These are phyloP conservation scores for Xestia c-nigrum DNA, from an alignment of 2,888 invertebrate genomes.

Conservation along the genomic window DNA sequence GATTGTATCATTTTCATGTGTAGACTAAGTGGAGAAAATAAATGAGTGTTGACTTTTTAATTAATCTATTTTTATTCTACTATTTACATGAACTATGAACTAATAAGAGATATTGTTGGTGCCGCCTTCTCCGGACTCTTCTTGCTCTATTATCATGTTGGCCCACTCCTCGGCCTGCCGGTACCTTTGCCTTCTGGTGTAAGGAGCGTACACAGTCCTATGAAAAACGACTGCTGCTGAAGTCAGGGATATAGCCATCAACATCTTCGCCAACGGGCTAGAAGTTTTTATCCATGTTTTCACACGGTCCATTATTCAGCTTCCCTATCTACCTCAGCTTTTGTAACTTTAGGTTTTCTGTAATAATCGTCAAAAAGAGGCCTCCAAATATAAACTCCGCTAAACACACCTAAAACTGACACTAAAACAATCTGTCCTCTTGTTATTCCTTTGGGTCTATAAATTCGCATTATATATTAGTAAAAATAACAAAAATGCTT, in stretches of 20 bases:
- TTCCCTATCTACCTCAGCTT: conserved; percentile 54
- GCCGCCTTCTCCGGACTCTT: conserved; percentile 74
- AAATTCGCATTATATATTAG: conserved; percentile 82
- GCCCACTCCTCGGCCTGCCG: conserved; percentile 83
- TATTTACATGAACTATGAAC: conserved; percentile 46
- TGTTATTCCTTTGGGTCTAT: conserved; percentile 82
- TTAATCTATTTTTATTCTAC: conserved; percentile 43
- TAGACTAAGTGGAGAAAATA: neutral
- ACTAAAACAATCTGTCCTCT: conserved; percentile 83
- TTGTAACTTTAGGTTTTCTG: conserved; percentile 63
- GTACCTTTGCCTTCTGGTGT: conserved; percentile 72
- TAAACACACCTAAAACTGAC: conserved; percentile 82
- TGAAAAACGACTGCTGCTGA: conserved; percentile 75
- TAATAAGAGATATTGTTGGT: conserved; percentile 73
- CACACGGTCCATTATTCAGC: conserved; percentile 74
- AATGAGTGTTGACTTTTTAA: conserved; percentile 12
- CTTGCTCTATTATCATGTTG: conserved; percentile 80
- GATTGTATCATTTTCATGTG: neutral
- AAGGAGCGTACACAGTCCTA: conserved; percentile 77
- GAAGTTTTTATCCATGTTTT: conserved; percentile 75
- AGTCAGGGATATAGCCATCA: conserved; percentile 84
- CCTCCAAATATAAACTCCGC: conserved; percentile 89
- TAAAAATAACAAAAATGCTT: neutral
- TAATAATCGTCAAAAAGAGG: conserved; percentile 83
- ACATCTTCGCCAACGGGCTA: conserved; percentile 78